Evolutionary conservation across 1,140 invertebrate species (phyloP).

Genomic region (Euschistus heros): DNA sequence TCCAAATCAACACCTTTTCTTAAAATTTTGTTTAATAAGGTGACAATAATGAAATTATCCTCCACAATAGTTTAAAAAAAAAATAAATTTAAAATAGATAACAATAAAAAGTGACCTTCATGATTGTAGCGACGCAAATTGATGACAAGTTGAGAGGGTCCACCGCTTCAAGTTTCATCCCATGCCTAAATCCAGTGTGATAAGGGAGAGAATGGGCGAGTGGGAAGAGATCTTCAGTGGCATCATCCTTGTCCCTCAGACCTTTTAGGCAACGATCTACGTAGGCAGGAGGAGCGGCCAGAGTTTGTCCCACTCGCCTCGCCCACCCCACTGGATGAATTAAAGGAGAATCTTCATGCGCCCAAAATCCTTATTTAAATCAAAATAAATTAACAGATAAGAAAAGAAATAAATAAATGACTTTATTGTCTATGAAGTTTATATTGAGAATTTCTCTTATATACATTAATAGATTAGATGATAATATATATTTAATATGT

Average conservation of each 20-base stretch:
- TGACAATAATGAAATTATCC: neutral
- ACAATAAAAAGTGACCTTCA: slow-evolving; percentile 51
- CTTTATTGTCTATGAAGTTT: too few species aligned
- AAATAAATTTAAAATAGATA: too few species aligned
- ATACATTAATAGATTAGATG: too few species aligned
- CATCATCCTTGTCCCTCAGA: slow-evolving; percentile 54
- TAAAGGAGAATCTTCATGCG: slow-evolving; percentile 85
- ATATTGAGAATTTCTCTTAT: too few species aligned
- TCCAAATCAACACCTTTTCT: too few species aligned
- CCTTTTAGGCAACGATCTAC: slow-evolving; percentile 49
- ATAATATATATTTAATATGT: too few species aligned
- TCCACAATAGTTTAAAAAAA: too few species aligned
- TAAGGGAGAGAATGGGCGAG: slow-evolving; percentile 36
- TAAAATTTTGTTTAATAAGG: neutral
- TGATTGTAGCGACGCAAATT: slow-evolving; percentile 90
- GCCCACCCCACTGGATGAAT: slow-evolving; percentile 96
- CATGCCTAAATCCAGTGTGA: slow-evolving; percentile 55
- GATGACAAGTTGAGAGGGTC: slow-evolving; percentile 89
- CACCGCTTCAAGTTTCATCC: slow-evolving; percentile 94
- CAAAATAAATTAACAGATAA: neutral
- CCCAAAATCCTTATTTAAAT: slow-evolving; percentile 65
- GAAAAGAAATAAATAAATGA: neutral
- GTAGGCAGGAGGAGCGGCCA: slow-evolving; percentile 71
- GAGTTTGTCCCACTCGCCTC: slow-evolving; percentile 61
- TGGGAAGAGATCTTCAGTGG: slow-evolving; percentile 61